Conservation (phyloP, 2,797 vertebrate species). For the Microctenopoma steveboyesi region DNA sequence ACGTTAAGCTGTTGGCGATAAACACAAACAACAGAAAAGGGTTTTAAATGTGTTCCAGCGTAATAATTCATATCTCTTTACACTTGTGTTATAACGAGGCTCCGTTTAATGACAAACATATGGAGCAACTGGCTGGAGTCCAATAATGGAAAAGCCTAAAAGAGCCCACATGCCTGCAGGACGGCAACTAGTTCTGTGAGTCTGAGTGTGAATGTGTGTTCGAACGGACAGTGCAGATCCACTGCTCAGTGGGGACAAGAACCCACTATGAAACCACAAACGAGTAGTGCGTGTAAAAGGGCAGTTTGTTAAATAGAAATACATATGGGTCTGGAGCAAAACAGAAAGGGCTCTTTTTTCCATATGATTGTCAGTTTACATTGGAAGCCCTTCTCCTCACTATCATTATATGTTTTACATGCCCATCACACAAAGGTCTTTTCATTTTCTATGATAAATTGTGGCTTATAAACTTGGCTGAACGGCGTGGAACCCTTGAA, state of each 20-base stretch:
- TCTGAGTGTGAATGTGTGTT: conserved; percentile 5
- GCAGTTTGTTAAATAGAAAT: conserved; percentile 37
- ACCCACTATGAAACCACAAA: conserved; percentile 25
- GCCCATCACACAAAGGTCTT: conserved; percentile 30
- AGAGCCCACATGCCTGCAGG: not conserved
- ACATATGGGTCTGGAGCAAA: conserved; percentile 14
- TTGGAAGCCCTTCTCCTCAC: not conserved
- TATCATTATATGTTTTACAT: conserved; percentile 27
- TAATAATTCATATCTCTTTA: not conserved
- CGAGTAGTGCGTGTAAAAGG: conserved; percentile 22
- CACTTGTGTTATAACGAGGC: conserved; percentile 9
- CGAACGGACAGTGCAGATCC: conserved; percentile 6
- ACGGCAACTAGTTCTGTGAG: not conserved
- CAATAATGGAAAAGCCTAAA: conserved; percentile 26
- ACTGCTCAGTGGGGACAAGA: conserved; percentile 10
- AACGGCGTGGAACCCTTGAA: conserved; percentile 34
- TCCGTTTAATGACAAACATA: conserved; percentile 10
- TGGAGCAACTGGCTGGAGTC: conserved; percentile 22
- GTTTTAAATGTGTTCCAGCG: not conserved
- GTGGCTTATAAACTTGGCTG: conserved; percentile 45
- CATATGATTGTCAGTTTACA: conserved; percentile 22
- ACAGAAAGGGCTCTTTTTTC: not conserved
- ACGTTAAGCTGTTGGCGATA: not conserved
- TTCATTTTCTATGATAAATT: conserved; percentile 28
- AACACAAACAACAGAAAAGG: too few species aligned